A percentile compares a stretch with the other conserved stretches of the same genome.
phyloP scores from a whole-genome alignment of 2,797 vertebrate genomes.

The Melanogrammus aeglefinus region DNA sequence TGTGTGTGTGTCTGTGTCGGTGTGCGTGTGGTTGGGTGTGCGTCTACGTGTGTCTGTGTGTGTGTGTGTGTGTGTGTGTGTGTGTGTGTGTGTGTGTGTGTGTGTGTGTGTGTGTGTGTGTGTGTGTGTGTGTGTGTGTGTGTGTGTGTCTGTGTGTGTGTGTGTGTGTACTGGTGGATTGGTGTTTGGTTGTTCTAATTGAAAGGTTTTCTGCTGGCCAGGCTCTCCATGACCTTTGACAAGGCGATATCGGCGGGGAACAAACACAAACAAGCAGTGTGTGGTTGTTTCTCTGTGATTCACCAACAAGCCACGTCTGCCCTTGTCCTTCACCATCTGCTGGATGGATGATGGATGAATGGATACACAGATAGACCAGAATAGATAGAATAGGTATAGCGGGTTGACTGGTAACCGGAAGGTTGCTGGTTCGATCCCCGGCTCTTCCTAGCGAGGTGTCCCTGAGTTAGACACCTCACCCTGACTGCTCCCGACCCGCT shows the following conservation, averaged over 20 bases:
- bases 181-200: not conserved
- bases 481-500: too few species aligned
- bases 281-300: constrained; percentile 40
- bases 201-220: constrained; percentile 23
- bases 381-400: too few species aligned
- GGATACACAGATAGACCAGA: too few species aligned
- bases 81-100: not conserved
- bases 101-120: not conserved
- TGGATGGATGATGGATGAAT: too few species aligned
- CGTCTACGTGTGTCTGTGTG: not conserved
- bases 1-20: not conserved
- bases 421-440: too few species aligned
- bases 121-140: not conserved
- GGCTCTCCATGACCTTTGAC: constrained; percentile 38
- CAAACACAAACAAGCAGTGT: constrained; percentile 10
- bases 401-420: too few species aligned
- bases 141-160: not conserved
- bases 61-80: not conserved
- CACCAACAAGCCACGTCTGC: constrained; percentile 22
- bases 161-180: not conserved
- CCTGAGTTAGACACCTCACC: too few species aligned
- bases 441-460: too few species aligned
- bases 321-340: not conserved
- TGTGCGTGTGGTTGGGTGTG: too few species aligned
- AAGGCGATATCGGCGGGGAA: constrained; percentile 34